Evolutionary conservation across 2,797 vertebrate genomes (phyloP).

Genomic region (Thalassophryne amazonica): DNA sequence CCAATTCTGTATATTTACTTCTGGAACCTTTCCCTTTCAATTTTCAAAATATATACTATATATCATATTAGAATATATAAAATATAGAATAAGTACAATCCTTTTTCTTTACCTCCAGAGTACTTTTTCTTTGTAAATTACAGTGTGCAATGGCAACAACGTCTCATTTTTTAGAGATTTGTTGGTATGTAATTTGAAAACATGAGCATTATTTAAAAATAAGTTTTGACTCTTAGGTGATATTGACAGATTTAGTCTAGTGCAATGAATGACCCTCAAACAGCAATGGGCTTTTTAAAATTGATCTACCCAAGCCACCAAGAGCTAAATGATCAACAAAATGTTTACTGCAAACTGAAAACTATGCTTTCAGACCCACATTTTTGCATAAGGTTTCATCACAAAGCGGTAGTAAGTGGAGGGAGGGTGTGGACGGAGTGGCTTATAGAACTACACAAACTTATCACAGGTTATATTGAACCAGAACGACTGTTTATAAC

Average conservation of each 20-base stretch:
- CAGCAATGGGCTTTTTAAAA: slow-evolving; percentile 71
- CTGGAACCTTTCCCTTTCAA: slow-evolving; percentile 80
- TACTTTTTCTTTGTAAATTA: slow-evolving; percentile 75
- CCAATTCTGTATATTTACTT: slow-evolving; percentile 74
- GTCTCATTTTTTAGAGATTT: slow-evolving; percentile 71
- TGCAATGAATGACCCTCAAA: slow-evolving; percentile 82
- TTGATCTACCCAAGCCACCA: slow-evolving; percentile 69
- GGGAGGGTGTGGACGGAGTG: slow-evolving; percentile 85
- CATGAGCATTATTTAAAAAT: slow-evolving; percentile 76
- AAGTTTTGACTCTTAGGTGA: slow-evolving; percentile 75
- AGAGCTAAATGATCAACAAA: slow-evolving; percentile 74
- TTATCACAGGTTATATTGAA: slow-evolving; percentile 99
- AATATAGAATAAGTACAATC: slow-evolving; percentile 84
- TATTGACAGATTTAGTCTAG: slow-evolving; percentile 75
- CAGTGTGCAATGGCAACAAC: slow-evolving; percentile 74
- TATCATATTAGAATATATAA: slow-evolving; percentile 82
- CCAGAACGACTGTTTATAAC: slow-evolving; percentile 99
- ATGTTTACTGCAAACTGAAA: slow-evolving; percentile 76
- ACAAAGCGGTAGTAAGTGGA: slow-evolving; percentile 87
- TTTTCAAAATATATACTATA: slow-evolving; percentile 86
- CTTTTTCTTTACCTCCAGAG: slow-evolving; percentile 78
- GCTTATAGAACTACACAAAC: slow-evolving; percentile 98
- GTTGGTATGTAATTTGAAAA: slow-evolving; percentile 79
- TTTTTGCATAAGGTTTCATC: slow-evolving; percentile 89
- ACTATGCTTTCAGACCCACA: slow-evolving; percentile 84